Evolutionary conservation across 2,797 vertebrate species (phyloP).

Genomic region (Dermochelys coriacea): DNA sequence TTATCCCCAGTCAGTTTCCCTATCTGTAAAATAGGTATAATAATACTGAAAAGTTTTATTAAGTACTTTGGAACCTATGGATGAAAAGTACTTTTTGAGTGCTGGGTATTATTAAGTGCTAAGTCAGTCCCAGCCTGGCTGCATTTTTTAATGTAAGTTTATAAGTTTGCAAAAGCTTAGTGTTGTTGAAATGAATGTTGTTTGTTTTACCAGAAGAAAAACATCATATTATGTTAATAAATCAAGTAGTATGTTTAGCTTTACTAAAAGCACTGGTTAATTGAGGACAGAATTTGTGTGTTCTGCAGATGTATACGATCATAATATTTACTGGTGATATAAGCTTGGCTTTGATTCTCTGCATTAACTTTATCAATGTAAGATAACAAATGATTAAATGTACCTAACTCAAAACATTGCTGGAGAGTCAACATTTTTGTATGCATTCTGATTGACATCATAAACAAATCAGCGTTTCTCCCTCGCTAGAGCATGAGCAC

Average conservation of each 20-base stretch:
- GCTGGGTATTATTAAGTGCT: neutral
- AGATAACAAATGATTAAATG: conserved; percentile 62
- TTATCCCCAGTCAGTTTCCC: neutral
- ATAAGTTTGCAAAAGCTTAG: neutral
- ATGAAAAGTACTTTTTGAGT: neutral
- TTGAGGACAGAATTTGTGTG: conserved; percentile 56
- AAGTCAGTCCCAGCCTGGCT: conserved; percentile 10
- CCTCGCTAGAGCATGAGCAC: fast-evolving
- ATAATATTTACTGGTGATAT: conserved; percentile 75
- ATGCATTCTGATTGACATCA: conserved; percentile 35
- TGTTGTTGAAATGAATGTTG: conserved; percentile 31
- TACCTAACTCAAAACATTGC: conserved; percentile 14
- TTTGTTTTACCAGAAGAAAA: conserved; percentile 60
- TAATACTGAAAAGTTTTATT: neutral
- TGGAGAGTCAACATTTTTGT: neutral
- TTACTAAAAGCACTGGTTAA: conserved; percentile 68
- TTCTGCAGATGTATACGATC: conserved; percentile 68
- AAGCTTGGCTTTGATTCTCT: conserved; percentile 72
- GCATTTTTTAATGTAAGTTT: conserved; percentile 3
- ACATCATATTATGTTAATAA: conserved; percentile 56
- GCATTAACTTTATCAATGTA: conserved; percentile 73
- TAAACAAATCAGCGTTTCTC: conserved; percentile 53
- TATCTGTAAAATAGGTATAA: neutral
- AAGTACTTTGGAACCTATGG: conserved; percentile 17
- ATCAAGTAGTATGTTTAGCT: conserved; percentile 68